Evolutionary conservation across 2,888 invertebrate species (phyloP), one percentile per base, ranked within the genome.

Genomic region (Ochlodes sylvanus): DNA sequence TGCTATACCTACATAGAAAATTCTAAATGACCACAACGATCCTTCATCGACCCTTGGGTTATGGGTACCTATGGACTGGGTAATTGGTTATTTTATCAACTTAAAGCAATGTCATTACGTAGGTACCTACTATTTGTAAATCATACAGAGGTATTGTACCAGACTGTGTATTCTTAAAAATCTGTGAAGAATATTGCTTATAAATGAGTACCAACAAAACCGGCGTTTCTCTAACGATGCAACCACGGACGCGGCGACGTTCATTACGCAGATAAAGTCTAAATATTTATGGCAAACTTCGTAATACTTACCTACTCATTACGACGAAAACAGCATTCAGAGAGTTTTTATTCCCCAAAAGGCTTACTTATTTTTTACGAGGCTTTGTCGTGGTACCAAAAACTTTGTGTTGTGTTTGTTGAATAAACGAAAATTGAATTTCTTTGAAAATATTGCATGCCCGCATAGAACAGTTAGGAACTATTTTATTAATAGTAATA

Each of bases 201-300:
- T 63, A 63, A 63, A 63, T 63, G 63, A 63, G 55, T 55, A 57
- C 57, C 41, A 65, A 65, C 47, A 57, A 57, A 21, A 50, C 47
- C 65, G 34, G 17, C 57, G 41, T 58, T 65, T 15, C 65, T 58
- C 58, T 77, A 79, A 82, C 75, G 27, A n/a, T n/a, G n/a, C n/a
- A n/a, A 27, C 27, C 27, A 5, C 27, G 27, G 27, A 27, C 27
- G 27, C 27, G 27, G 5, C 27, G 76, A 76, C 72, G 63, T 73
- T 73, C 76, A 78, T 81, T 79, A 77, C 71, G 72, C 71, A 75
- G 77, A 79, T 76, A 74, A 75, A 69, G 68, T 69, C 72, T 66
- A 58, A 66, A 60, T 66, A 66, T 66, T 66, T 66, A 66, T 66
- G 52, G 65, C 58, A 60, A 66, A 60, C 32, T 66, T 66, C 65